Conservation (phyloP, 2,113 vertebrate species). For the Paradoxurus hermaphroditus region DNA sequence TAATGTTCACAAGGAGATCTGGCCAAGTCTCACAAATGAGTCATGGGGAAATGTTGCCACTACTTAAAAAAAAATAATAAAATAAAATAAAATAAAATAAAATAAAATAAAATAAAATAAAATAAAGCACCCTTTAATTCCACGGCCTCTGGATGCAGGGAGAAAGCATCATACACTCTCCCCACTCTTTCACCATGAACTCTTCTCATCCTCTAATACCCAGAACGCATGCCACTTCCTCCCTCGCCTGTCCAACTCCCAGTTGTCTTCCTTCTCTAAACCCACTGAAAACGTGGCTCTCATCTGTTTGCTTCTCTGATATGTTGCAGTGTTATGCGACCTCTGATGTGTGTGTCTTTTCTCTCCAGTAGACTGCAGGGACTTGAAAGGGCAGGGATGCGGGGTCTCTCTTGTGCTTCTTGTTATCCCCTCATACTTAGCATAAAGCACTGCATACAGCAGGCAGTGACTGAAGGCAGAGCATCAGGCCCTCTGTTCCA, state of each 20-base stretch:
- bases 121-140: not conserved
- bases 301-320: not conserved
- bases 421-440: not conserved
- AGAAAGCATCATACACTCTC: not conserved
- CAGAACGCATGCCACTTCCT: not conserved
- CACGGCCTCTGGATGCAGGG: not conserved
- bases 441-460: not conserved
- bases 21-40: constrained; percentile 39
- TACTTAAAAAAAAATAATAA: not conserved
- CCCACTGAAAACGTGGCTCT: not conserved
- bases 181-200: not conserved
- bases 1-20: not conserved
- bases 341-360: not conserved
- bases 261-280: not conserved
- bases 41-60: constrained; percentile 12
- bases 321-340: not conserved
- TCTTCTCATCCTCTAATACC: not conserved
- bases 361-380: not conserved
- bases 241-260: not conserved
- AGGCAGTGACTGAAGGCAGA: not conserved
- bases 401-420: not conserved
- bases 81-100: no score
- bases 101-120: no score
- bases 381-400: not conserved
- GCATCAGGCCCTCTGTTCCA: not conserved